phyloP scores from a whole-genome alignment of 2,888 invertebrate species.

The Pseudoips prasinana region DNA sequence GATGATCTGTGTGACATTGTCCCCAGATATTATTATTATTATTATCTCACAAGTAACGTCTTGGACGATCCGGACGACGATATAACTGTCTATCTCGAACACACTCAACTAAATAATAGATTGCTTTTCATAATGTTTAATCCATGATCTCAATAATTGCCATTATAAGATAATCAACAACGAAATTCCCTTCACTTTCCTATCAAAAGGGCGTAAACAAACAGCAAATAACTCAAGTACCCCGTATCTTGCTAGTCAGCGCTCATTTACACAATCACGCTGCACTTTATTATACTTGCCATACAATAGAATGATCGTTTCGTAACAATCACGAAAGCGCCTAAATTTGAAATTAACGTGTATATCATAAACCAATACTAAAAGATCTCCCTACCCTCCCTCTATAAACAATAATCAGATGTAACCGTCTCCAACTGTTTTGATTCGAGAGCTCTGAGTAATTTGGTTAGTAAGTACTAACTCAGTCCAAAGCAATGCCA shows the following conservation, averaged over 20 bases:
- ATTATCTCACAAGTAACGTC: too few species aligned
- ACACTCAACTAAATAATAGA: too few species aligned
- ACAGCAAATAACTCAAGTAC: slow-evolving; percentile 10
- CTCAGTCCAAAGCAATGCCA: slow-evolving; percentile 68
- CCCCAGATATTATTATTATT: too few species aligned
- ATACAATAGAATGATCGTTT: slow-evolving; percentile 68
- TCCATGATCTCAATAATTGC: too few species aligned
- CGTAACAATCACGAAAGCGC: slow-evolving; percentile 72
- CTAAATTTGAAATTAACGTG: slow-evolving; percentile 81
- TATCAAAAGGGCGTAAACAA: slow-evolving; percentile 3
- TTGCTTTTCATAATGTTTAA: too few species aligned
- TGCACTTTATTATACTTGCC: slow-evolving; percentile 63
- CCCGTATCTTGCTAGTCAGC: slow-evolving; percentile 39
- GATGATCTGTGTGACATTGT: too few species aligned
- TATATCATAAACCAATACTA: slow-evolving; percentile 49
- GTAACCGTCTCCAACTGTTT: slow-evolving; percentile 18
- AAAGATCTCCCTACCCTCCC: slow-evolving; percentile 28
- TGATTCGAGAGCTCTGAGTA: slow-evolving; percentile 43
- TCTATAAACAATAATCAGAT: slow-evolving; percentile 18
- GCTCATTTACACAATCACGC: slow-evolving; percentile 63
- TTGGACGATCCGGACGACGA: too few species aligned
- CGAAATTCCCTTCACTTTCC: too few species aligned
- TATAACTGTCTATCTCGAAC: too few species aligned
- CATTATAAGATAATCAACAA: too few species aligned
- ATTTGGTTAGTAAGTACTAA: slow-evolving; percentile 45